phyloP scores from a whole-genome alignment of 2,888 invertebrate genomes.

The Drosophila subquinaria region DNA sequence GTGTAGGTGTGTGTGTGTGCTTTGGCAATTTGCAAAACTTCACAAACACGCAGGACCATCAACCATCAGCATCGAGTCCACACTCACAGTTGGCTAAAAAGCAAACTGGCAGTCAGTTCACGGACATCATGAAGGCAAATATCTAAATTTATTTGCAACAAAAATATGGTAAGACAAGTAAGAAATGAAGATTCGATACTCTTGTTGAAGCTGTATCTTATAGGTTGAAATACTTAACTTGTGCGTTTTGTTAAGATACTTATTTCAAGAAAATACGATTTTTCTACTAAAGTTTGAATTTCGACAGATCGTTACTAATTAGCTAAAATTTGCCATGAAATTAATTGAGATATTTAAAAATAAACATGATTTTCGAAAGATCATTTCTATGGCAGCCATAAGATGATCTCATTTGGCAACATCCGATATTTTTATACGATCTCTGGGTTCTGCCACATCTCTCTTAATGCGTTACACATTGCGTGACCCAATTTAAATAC shows the following conservation, averaged over 20 bases:
- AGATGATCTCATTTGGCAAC: neutral
- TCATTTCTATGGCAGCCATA: neutral
- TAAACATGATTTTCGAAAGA: too few species aligned
- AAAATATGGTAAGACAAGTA: constrained; percentile 19
- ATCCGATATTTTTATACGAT: too few species aligned
- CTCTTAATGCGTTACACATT: neutral
- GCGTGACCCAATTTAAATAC: neutral
- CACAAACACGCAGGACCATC: constrained; percentile 69
- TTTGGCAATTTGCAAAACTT: constrained; percentile 75
- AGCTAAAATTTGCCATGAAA: too few species aligned
- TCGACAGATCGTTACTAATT: neutral
- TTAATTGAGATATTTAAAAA: too few species aligned
- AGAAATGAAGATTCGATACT: neutral
- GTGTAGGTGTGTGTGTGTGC: constrained; percentile 25
- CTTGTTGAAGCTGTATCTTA: neutral
- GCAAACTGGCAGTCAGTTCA: constrained; percentile 31
- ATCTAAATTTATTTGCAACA: constrained; percentile 68
- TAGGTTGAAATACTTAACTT: too few species aligned
- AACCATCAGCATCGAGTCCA: constrained; percentile 42
- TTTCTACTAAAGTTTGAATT: neutral
- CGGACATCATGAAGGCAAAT: constrained; percentile 42
- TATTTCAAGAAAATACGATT: too few species aligned
- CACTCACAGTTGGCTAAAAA: constrained; percentile 20
- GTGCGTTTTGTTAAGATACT: too few species aligned
- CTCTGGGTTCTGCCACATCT: too few species aligned